Evolutionary conservation across 2,888 invertebrate species (phyloP).

Genomic region (Dinocampus coccinellae): DNA sequence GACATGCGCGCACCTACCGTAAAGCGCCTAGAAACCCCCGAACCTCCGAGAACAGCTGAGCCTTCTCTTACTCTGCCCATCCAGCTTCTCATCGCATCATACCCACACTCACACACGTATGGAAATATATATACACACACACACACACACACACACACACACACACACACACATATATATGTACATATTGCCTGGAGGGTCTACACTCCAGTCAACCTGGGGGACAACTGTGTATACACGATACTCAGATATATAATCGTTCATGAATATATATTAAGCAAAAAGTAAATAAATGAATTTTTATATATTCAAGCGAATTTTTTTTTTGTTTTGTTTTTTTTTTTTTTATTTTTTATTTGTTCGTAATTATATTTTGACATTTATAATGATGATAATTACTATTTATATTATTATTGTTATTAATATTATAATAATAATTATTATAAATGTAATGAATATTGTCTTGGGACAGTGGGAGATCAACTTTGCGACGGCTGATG

Average conservation of each 20-base stretch:
- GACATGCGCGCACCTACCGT: constrained; percentile 55
- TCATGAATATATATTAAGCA: constrained; percentile 3
- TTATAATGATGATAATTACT: background rate
- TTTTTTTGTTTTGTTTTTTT: background rate
- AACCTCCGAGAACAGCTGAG: constrained; percentile 48
- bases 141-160: background rate
- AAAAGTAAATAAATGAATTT: constrained; percentile 5
- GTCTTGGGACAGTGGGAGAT: background rate
- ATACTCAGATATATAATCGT: constrained; percentile 3
- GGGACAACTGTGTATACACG: constrained; percentile 5
- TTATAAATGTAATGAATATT: background rate
- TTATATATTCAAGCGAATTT: background rate
- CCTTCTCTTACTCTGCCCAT: constrained; percentile 42
- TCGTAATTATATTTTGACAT: constrained; percentile 4
- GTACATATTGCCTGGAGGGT: background rate
- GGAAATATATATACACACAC: constrained; percentile 21
- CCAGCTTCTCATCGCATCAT: constrained; percentile 37
- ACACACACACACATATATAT: background rate
- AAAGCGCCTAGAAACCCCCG: constrained; percentile 41
- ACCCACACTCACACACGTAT: constrained; percentile 13
- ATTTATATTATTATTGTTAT: too few species aligned
- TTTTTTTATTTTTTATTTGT: background rate
- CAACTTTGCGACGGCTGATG: background rate
- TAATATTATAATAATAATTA: background rate
- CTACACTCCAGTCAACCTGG: constrained; percentile 1